phyloP scores from a whole-genome alignment of 2,797 vertebrate species.

The Gambelia wislizenii region DNA sequence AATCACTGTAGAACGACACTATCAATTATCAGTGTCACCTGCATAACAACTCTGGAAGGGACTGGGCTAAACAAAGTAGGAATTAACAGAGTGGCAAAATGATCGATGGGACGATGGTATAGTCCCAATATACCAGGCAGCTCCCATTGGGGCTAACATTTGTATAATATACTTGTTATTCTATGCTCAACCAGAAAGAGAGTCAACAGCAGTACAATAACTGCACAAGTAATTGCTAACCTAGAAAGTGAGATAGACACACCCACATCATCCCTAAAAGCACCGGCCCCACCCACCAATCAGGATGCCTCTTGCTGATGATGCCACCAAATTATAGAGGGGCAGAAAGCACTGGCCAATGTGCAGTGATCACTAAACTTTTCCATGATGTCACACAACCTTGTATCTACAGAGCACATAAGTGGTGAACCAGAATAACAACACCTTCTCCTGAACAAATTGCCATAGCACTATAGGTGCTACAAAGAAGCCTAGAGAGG shows the following conservation, averaged over 20 bases:
- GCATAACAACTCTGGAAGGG: slow-evolving; percentile 45
- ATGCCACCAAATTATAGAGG: neutral
- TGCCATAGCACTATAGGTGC: neutral
- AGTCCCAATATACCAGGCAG: neutral
- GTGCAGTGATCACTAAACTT: neutral
- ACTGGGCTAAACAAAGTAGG: slow-evolving; percentile 46
- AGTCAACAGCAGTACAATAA: neutral
- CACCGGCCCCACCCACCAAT: neutral
- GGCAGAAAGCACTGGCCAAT: neutral
- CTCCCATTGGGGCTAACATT: neutral
- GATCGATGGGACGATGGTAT: neutral
- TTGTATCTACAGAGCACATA: neutral
- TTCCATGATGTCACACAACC: neutral
- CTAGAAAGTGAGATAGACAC: neutral
- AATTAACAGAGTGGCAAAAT: neutral
- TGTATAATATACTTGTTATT: neutral
- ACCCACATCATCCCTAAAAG: neutral
- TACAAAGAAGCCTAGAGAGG: neutral
- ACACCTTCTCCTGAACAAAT: neutral
- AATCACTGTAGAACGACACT: slow-evolving; percentile 53
- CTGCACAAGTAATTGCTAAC: slow-evolving; percentile 6
- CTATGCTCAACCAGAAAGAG: neutral
- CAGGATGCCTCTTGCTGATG: neutral
- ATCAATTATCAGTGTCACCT: slow-evolving; percentile 2
- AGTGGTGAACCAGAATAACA: neutral